Base-by-base conservation (phyloP, 2,113 vertebrate genomes). In the Scytalopus superciliaris region DNA sequence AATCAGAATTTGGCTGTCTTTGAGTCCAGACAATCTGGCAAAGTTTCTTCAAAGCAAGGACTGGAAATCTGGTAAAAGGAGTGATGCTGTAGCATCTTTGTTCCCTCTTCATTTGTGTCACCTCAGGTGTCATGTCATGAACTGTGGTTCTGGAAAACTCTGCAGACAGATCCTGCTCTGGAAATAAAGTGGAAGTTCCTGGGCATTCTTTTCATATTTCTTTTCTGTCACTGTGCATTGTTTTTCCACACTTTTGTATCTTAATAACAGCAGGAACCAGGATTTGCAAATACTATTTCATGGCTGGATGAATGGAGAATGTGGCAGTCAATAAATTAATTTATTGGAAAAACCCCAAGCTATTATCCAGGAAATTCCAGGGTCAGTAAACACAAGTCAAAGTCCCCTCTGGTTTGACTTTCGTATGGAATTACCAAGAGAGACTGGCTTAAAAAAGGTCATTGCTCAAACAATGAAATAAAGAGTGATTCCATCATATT, bases 221-320 rank as follows among this genome's bases (percentile, higher is more conserved):
- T 77, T 55, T 74, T 42, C 59, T 82, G 12, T 47, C 15, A 1
- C 9, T 42, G 23, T 27, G 2, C 4, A 0, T 40, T 18, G 28
- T 44, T 40, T 25, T 10, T 7, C 49, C 13, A 10, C 8, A 0
- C 5, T 31, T 47, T 60, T 49, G 4, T 62, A 0, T 35, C 45
- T 67, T 21, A 12, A 7, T 21, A 40, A 66, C 17, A 68, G 21
- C 67, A 83, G 14, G 57, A 85, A 31, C 8, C 3, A 28, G 50
- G 45, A 49, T 62, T 87, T 33, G 14, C 19, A 28, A 23, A 12
- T 57, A 23, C 40, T 31, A 6, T n/a, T 83, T 68, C 13, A 3
- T 39, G 31, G 44, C 49, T 57, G 55, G 49, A 42, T 63, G 42
- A 50, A 35, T 0, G 0, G 33, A 69, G 15, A 66, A 59, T 0